phyloP scores from a whole-genome alignment of 2,113 vertebrate genomes.

The Apeltes quadracus region DNA sequence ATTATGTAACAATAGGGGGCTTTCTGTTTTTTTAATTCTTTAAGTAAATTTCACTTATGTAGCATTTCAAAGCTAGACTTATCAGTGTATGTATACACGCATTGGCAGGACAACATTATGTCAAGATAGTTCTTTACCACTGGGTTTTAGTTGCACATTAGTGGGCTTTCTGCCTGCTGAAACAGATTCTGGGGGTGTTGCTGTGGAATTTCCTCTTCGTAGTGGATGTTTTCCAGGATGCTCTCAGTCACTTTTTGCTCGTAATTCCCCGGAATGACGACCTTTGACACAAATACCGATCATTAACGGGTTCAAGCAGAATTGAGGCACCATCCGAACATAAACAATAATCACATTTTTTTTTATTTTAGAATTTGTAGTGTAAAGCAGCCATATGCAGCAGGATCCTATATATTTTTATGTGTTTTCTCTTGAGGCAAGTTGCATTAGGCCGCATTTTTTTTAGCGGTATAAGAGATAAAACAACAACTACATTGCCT shows the following conservation, averaged over 20 bases:
- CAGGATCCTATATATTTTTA: not conserved
- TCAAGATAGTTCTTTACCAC: too few relatives aligned
- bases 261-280: constrained; percentile 24
- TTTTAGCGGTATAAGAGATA: not conserved
- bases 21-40: not conserved
- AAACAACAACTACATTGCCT: not conserved
- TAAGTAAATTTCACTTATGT: not conserved
- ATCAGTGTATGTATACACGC: not conserved
- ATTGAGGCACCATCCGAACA: not conserved
- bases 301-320: not conserved
- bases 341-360: not conserved
- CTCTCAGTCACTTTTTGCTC: constrained; percentile 7
- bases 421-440: not conserved
- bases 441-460: not conserved
- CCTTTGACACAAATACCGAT: constrained; percentile 21
- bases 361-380: not conserved
- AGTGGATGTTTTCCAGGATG: constrained; percentile 25
- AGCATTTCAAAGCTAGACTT: not conserved
- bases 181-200: constrained; percentile 25
- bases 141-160: not conserved
- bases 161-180: constrained; percentile 17
- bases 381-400: not conserved
- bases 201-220: constrained; percentile 8
- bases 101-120: not conserved
- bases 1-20: not conserved